Evolutionary conservation across 2,888 invertebrate species (phyloP).

Genomic region (Sesamia inferens): DNA sequence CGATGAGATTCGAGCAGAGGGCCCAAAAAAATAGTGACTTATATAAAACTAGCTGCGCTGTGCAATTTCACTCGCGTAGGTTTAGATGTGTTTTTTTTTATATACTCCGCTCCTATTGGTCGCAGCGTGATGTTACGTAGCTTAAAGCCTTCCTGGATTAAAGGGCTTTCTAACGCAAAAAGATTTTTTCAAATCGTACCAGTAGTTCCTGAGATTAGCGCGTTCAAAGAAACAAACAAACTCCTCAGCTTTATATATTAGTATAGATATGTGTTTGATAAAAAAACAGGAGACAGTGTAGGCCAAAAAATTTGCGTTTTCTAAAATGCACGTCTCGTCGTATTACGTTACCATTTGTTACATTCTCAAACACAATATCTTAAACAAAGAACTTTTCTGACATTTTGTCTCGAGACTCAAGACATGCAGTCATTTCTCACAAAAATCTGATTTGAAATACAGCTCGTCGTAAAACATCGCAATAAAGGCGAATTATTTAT

Average conservation of each 20-base stretch:
- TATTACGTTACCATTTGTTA: slow-evolving; percentile 15
- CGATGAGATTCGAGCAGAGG: neutral
- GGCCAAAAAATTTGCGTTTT: slow-evolving; percentile 10
- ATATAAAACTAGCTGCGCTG: no score
- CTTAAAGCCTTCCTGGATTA: no score
- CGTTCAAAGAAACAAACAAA: no score
- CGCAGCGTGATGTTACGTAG: no score
- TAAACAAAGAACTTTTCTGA: slow-evolving; percentile 41
- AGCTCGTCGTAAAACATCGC: slow-evolving; percentile 27
- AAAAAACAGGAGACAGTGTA: neutral
- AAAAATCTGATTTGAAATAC: slow-evolving; percentile 41
- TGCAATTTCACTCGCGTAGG: no score
- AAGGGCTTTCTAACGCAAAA: no score
- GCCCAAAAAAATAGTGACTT: no score
- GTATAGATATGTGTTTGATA: neutral
- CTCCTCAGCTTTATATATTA: no score
- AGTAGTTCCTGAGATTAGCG: no score
- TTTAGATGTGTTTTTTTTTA: no score
- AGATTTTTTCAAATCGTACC: no score
- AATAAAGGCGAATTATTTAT: slow-evolving; percentile 52
- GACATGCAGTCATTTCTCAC: slow-evolving; percentile 24
- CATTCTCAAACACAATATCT: slow-evolving; percentile 26
- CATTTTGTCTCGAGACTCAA: slow-evolving; percentile 18
- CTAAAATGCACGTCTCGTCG: slow-evolving; percentile 1
- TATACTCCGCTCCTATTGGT: no score